Evolutionary conservation across 2,797 vertebrate species (phyloP).

Genomic region (Hyperoplus lanceolatus): DNA sequence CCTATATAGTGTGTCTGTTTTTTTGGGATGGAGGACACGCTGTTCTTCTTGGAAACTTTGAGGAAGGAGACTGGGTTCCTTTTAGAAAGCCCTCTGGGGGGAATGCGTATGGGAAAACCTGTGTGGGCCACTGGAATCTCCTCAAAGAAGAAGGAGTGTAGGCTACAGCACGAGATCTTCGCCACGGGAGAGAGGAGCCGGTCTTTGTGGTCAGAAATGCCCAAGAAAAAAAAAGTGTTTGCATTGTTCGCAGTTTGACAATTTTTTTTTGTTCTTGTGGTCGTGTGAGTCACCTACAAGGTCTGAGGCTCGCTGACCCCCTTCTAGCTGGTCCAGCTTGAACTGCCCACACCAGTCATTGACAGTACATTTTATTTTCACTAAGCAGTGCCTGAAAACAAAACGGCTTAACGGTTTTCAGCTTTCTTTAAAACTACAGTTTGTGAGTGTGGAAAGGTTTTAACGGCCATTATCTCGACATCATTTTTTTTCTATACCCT

Average conservation of each 20-base stretch:
- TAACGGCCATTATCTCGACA: too few relatives aligned
- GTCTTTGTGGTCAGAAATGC: slow-evolving; percentile 75
- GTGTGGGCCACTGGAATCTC: slow-evolving; percentile 82
- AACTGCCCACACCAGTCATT: slow-evolving; percentile 57
- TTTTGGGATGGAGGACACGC: slow-evolving; percentile 56
- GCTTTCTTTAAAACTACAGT: background rate
- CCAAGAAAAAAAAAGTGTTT: slow-evolving; percentile 46
- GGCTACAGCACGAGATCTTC: slow-evolving; percentile 54
- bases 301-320: slow-evolving; percentile 56
- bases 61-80: slow-evolving; percentile 77
- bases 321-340: slow-evolving; percentile 12
- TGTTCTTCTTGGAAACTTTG: slow-evolving; percentile 69
- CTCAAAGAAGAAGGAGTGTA: slow-evolving; percentile 71
- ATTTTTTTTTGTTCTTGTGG: slow-evolving; percentile 58
- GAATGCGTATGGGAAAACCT: slow-evolving; percentile 75
- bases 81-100: slow-evolving; percentile 59
- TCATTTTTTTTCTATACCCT: too few relatives aligned
- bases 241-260: slow-evolving; percentile 72
- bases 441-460: background rate
- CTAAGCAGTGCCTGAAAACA: background rate
- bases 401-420: slow-evolving; percentile 1
- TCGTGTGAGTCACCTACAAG: slow-evolving; percentile 76
- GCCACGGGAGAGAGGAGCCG: slow-evolving; percentile 69
- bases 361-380: slow-evolving; percentile 50
- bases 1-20: slow-evolving; percentile 52